Percentiles rank a stretch among this genome's conserved stretches.
Evolutionary conservation across 2,113 vertebrate genomes (phyloP).

Genomic region (Oncorhynchus keta): DNA sequence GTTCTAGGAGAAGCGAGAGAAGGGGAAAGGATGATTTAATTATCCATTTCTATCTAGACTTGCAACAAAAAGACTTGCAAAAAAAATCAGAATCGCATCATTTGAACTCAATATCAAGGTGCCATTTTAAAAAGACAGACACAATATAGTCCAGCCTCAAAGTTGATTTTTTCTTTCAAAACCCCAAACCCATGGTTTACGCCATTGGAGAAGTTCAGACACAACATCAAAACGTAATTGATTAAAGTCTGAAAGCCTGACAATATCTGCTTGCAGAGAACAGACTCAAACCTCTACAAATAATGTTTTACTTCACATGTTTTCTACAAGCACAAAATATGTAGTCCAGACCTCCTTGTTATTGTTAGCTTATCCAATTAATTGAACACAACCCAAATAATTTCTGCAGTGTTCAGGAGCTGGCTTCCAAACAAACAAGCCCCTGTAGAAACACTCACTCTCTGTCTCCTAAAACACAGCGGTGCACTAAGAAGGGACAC

Average conservation of each 20-base stretch:
- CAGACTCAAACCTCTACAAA: too few relatives aligned
- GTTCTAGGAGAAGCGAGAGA: too few relatives aligned
- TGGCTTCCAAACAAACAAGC: neutral
- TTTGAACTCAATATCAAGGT: too few relatives aligned
- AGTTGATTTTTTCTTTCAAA: too few relatives aligned
- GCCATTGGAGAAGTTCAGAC: too few relatives aligned
- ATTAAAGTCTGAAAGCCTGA: neutral
- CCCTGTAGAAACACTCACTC: neutral
- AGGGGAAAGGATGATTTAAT: too few relatives aligned
- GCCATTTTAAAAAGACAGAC: too few relatives aligned
- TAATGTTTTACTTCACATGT: neutral
- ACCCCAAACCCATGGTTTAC: too few relatives aligned
- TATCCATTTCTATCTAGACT: too few relatives aligned
- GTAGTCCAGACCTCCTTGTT: slow-evolving; percentile 12
- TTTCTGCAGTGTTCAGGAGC: slow-evolving; percentile 14
- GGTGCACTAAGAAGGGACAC: neutral
- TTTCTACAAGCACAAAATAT: neutral
- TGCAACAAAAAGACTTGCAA: too few relatives aligned
- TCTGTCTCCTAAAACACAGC: neutral
- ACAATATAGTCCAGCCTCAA: too few relatives aligned
- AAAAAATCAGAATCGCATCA: too few relatives aligned
- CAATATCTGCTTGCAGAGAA: neutral
- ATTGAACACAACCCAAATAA: slow-evolving; percentile 28
- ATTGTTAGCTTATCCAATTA: slow-evolving; percentile 35
- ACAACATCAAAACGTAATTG: neutral